A percentile compares a stretch with the other conserved stretches of the same genome.
Conservation (phyloP, 2,797 vertebrate species). For the Limosa lapponica region DNA sequence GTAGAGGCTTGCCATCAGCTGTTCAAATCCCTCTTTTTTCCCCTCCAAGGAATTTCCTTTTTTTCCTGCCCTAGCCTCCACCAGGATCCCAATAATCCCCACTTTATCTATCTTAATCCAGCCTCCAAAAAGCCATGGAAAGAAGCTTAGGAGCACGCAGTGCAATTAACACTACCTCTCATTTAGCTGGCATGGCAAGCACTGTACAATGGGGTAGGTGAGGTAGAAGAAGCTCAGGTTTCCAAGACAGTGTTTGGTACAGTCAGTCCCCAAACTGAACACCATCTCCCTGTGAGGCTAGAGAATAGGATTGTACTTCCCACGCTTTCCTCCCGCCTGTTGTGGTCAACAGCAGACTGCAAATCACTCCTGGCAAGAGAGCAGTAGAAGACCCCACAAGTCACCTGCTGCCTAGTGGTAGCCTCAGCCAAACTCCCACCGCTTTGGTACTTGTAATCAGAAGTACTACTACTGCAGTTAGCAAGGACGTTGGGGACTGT, state of each 20-base stretch:
- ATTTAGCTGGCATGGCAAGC: not conserved
- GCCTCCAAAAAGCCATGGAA: slow-evolving; percentile 28
- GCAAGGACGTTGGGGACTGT: not conserved
- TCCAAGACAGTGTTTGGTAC: not conserved
- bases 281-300: not conserved
- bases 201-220: not conserved
- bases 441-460: not conserved
- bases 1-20: slow-evolving; percentile 63
- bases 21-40: slow-evolving; percentile 24
- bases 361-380: not conserved
- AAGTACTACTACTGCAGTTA: not conserved
- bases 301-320: not conserved
- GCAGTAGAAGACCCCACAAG: not conserved
- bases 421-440: not conserved
- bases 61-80: not conserved
- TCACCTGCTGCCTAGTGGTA: not conserved
- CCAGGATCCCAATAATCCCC: slow-evolving; percentile 27
- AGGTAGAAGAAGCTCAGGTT: not conserved
- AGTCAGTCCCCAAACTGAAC: not conserved
- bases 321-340: not conserved
- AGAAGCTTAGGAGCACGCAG: slow-evolving; percentile 22
- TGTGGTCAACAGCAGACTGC: not conserved
- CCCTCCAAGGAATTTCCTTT: slow-evolving; percentile 22
- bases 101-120: slow-evolving; percentile 46
- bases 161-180: not conserved